Evolutionary conservation across 2,797 vertebrate genomes (phyloP).

Genomic region (Pristis pectinata): DNA sequence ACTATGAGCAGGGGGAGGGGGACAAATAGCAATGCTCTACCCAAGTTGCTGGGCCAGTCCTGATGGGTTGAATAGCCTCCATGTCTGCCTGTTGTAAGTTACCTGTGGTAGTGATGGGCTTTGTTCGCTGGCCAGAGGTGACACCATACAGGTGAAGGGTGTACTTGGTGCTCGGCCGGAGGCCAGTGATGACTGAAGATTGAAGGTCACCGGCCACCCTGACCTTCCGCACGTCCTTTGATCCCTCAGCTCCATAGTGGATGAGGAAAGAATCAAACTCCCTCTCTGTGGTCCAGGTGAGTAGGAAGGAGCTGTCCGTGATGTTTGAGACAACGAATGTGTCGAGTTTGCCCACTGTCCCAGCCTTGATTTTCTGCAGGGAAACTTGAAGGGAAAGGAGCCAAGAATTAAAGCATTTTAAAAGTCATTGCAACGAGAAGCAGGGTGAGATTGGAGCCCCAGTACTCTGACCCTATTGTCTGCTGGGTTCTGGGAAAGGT

Average conservation of each 20-base stretch:
- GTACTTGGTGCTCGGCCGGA: slow-evolving; percentile 46
- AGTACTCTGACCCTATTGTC: too few relatives aligned
- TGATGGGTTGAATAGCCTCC: too few relatives aligned
- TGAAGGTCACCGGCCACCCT: slow-evolving; percentile 29
- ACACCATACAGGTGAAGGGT: slow-evolving; percentile 48
- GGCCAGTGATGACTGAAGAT: slow-evolving; percentile 32
- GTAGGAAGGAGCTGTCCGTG: neutral
- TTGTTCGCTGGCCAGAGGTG: slow-evolving; percentile 38
- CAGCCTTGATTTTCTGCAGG: too few relatives aligned
- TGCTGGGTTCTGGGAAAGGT: too few relatives aligned
- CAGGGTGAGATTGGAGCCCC: too few relatives aligned
- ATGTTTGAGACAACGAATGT: neutral
- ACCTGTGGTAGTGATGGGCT: neutral
- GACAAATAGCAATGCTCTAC: too few relatives aligned
- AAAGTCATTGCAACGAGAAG: too few relatives aligned
- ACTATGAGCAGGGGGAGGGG: too few relatives aligned
- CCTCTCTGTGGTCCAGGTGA: neutral
- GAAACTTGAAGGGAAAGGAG: too few relatives aligned
- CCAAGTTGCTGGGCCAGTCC: too few relatives aligned
- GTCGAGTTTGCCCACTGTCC: neutral
- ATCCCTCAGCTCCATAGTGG: neutral
- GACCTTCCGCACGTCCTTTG: neutral
- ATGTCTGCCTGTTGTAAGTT: too few relatives aligned
- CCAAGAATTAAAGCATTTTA: too few relatives aligned
- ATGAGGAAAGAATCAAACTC: neutral